Evolutionary conservation across 2,113 vertebrate species (phyloP).

Genomic region (Mus spicilegus): DNA sequence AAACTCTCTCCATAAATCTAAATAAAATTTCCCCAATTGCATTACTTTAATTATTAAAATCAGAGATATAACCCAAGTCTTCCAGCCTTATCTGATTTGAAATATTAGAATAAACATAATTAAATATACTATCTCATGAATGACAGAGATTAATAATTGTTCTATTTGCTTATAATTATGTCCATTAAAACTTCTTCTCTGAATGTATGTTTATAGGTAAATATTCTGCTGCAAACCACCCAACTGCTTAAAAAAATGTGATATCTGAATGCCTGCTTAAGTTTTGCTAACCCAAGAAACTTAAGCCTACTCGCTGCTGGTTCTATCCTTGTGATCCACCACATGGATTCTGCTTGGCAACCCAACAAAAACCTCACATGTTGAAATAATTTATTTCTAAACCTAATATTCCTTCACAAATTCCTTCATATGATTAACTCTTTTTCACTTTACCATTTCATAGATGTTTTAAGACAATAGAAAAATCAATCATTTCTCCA

Average conservation of each 20-base stretch:
- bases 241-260: slow-evolving; percentile 43
- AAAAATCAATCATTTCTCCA: slow-evolving; percentile 75
- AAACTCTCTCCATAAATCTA: slow-evolving; percentile 23
- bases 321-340: slow-evolving; percentile 73
- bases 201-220: slow-evolving; percentile 47
- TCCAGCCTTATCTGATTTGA: not conserved
- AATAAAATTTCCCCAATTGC: not conserved
- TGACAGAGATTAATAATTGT: slow-evolving; percentile 15
- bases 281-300: slow-evolving; percentile 68
- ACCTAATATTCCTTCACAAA: slow-evolving; percentile 69
- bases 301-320: slow-evolving; percentile 67
- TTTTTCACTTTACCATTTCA: slow-evolving; percentile 80
- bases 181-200: slow-evolving; percentile 46
- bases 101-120: slow-evolving; percentile 28
- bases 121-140: slow-evolving; percentile 35
- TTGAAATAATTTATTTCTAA: slow-evolving; percentile 83
- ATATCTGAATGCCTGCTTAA: slow-evolving; percentile 63
- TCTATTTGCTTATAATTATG: slow-evolving; percentile 51
- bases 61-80: not conserved
- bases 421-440: slow-evolving; percentile 79
- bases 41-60: slow-evolving; percentile 18
- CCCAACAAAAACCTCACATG: slow-evolving; percentile 71
- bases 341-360: slow-evolving; percentile 82
- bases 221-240: slow-evolving; percentile 61
- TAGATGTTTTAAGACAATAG: slow-evolving; percentile 71